Evolutionary conservation across 2,113 vertebrate genomes (phyloP).

Genomic region (Eulemur rufifrons): DNA sequence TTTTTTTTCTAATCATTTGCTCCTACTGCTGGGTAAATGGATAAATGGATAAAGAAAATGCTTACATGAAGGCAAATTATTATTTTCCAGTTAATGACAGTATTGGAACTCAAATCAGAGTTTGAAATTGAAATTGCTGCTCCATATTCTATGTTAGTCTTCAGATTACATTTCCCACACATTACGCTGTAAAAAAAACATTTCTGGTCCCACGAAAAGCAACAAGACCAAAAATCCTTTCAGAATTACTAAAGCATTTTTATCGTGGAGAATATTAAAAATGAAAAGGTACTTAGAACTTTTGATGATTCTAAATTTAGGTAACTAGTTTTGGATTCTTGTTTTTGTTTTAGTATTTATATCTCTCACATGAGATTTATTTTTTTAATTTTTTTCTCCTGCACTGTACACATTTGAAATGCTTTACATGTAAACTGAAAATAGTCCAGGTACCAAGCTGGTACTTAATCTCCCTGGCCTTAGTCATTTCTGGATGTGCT

Average conservation of each 20-base stretch:
- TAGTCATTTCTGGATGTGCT: not conserved
- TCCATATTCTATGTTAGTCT: not conserved
- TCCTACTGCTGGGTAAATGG: not conserved
- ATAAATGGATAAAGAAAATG: not conserved
- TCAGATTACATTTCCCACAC: not conserved
- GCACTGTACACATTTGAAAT: not conserved
- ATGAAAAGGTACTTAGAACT: not conserved
- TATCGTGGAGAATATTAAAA: conserved; percentile 34
- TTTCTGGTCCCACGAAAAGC: not conserved
- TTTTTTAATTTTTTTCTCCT: not conserved
- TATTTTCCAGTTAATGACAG: conserved; percentile 14
- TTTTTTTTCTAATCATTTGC: not conserved
- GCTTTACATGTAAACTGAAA: not conserved
- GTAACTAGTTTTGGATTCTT: not conserved
- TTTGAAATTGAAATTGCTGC: conserved; percentile 18
- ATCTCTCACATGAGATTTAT: not conserved
- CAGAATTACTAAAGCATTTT: not conserved
- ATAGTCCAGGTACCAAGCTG: not conserved
- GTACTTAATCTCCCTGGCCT: not conserved
- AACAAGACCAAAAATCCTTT: not conserved
- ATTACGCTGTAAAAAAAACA: not conserved
- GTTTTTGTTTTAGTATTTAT: not conserved
- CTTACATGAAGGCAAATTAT: not conserved
- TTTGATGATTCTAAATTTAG: not conserved
- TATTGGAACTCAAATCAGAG: not conserved